Evolutionary conservation across 2,888 invertebrate species (phyloP).

Genomic region (Nemotelus pantherinus): DNA sequence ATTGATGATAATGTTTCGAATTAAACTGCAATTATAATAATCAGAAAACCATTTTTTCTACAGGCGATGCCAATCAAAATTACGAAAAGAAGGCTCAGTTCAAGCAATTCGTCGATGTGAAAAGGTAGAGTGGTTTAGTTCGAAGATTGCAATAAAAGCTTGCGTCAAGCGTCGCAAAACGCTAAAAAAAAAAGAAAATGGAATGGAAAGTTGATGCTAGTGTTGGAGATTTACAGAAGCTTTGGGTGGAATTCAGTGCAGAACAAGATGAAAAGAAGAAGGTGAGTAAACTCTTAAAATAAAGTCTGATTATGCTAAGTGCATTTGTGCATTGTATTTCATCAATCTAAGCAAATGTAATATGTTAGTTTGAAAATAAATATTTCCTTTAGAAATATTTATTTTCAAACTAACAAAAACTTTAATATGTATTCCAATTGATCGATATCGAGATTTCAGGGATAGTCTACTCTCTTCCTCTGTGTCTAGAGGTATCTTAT

Average conservation of each 20-base stretch:
- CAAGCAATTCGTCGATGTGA: conserved; percentile 9
- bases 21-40: neutral
- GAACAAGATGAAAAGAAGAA: conserved; percentile 26
- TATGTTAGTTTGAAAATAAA: no score
- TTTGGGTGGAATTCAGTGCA: conserved; percentile 28
- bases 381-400: no score
- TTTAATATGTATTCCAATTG: no score
- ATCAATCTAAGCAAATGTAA: no score
- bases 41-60: neutral
- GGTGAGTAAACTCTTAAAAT: conserved; percentile 4
- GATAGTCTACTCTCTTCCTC: no score
- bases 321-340: no score
- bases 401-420: no score
- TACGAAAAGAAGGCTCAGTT: neutral
- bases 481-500: no score
- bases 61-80: conserved; percentile 9
- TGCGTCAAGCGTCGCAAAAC: neutral
- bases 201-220: conserved; percentile 7
- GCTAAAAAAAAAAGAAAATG: conserved; percentile 3
- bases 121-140: conserved; percentile 5
- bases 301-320: no score
- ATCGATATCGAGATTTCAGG: no score
- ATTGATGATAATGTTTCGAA: conserved; percentile 11
- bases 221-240: conserved; percentile 4
- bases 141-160: no score